phyloP scores from a whole-genome alignment of 2,113 vertebrate species.

The Paramisgurnus dabryanus region DNA sequence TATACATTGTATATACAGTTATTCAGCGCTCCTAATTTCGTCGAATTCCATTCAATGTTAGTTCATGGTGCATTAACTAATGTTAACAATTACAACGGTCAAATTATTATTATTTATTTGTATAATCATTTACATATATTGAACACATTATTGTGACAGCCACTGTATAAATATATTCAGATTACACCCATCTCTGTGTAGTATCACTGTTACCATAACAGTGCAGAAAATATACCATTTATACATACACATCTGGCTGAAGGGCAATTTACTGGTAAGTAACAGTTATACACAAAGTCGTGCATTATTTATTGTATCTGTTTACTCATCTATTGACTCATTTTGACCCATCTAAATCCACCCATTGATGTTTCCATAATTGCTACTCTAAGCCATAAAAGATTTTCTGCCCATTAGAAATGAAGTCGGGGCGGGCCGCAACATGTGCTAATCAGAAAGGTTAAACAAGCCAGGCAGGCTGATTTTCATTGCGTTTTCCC shows the following conservation, averaged over 20 bases:
- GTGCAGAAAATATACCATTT: no score
- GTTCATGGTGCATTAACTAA: no score
- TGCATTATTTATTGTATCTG: conserved; percentile 76
- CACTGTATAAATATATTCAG: no score
- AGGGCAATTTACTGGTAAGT: conserved; percentile 56
- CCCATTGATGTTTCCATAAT: conserved; percentile 77
- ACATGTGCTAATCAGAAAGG: conserved; percentile 58
- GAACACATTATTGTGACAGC: no score
- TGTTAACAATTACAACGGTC: no score
- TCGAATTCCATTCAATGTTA: no score
- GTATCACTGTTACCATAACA: background rate
- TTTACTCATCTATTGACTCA: conserved; percentile 73
- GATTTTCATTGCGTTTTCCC: conserved; percentile 52
- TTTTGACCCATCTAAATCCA: conserved; percentile 64
- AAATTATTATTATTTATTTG: no score
- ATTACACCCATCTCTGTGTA: background rate
- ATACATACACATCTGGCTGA: conserved; percentile 66
- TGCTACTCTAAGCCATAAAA: conserved; percentile 71
- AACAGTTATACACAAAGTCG: conserved; percentile 68
- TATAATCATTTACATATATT: no score
- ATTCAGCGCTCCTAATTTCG: no score
- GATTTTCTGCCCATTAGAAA: conserved; percentile 74
- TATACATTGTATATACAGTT: no score
- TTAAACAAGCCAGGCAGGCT: conserved; percentile 60
- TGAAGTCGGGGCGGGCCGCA: conserved; percentile 45